A percentile compares a stretch with the other conserved stretches of the same genome.
Conservation (phyloP, 2,113 vertebrate species). For the Potamarius usumacintae region DNA sequence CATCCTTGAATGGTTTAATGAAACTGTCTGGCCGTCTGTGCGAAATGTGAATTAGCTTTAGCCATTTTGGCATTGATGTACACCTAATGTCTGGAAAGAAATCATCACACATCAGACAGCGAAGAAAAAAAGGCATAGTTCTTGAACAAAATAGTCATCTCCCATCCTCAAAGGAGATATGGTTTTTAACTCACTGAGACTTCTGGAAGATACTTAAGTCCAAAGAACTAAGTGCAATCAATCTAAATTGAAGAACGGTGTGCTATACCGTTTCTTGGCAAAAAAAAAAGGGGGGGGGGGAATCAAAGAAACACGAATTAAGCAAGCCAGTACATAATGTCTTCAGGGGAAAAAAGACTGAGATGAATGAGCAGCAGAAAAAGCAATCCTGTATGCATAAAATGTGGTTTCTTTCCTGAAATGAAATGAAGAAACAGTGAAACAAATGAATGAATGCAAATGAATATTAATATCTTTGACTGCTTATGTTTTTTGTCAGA, state of each 20-base stretch:
- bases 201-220: conserved; percentile 54
- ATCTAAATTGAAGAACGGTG: conserved; percentile 46
- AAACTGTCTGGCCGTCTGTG: conserved; percentile 18
- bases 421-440: background rate
- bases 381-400: background rate
- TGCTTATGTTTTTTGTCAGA: background rate
- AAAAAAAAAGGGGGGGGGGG: background rate
- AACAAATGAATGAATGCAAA: background rate
- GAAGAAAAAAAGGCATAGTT: conserved; percentile 44
- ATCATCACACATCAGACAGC: conserved; percentile 47
- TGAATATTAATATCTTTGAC: background rate
- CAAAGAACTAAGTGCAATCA: conserved; percentile 40
- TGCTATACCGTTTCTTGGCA: conserved; percentile 43
- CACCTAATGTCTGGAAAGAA: conserved; percentile 51
- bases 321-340: conserved; percentile 33
- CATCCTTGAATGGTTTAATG: background rate
- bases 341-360: conserved; percentile 16
- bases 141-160: conserved; percentile 40
- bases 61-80: conserved; percentile 50
- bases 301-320: conserved; percentile 2
- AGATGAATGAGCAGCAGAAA: background rate
- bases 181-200: conserved; percentile 57
- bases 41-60: conserved; percentile 32
- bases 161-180: conserved; percentile 53
- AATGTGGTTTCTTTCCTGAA: conserved; percentile 1